Evolutionary conservation across 1,140 invertebrate genomes (phyloP), one percentile per base, ranked within the genome.

Genomic region (Penaeus chinensis): DNA sequence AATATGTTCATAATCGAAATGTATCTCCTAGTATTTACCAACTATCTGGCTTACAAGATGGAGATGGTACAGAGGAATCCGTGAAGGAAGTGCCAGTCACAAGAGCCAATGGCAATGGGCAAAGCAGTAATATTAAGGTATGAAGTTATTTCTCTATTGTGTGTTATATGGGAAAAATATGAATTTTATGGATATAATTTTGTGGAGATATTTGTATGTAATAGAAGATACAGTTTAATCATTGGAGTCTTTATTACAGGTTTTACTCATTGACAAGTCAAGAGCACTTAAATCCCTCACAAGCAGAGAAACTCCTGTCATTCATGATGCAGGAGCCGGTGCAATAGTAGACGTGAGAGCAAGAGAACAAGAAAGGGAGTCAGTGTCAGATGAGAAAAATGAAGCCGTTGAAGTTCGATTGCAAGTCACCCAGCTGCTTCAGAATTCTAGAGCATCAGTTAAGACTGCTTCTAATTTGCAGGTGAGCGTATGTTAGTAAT

Each of bases 311-410:
- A 80, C 79, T 18, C 85, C 85, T 74, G 22, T 87, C 8, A 20
- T 87, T 10, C 85, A 87, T 24, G 77, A 87, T 65, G 85, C 85
- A 61, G 22, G 47, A 32, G 71, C 54, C 7, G 81, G 85, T 66
- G 69, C 79, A 22, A 32, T 87, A 27, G 85, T 87, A 20, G 85
- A 82, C 27, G 65, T 87, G 69, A 60, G 80, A 65, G 61, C 42
- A 71, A 32, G 5, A 24, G 27, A 77, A 47, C 74, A 27, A 77
- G 74, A 77, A 20, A 24, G 24, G 19, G 37, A 42, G 27, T 42
- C 22, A 60, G 16, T 27, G 5, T n/a, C 42, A 24, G 13, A 16
- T 60, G 78, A 81, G 47, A 60, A 81, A n/a, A 22, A 87, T 5
- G 60, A 42, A 81, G 32, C 54, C 13, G 18, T 77, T 11, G 85